Conservation (phyloP, 2,113 vertebrate species). For the Larimichthys crocea region DNA sequence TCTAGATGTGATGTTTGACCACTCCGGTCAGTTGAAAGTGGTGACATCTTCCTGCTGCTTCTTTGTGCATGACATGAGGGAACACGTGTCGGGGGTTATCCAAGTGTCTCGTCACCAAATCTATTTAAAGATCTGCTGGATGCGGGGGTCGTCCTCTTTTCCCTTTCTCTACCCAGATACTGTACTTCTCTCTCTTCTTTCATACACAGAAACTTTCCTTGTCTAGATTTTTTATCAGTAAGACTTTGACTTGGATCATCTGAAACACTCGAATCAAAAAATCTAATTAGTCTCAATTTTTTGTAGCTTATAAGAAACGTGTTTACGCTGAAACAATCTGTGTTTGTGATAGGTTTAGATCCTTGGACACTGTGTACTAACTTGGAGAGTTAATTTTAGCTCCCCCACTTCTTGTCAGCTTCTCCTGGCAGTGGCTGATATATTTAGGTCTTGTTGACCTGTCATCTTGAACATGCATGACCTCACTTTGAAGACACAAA, state of each 20-base stretch:
- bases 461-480: slow-evolving; percentile 22
- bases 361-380: background rate
- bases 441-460: slow-evolving; percentile 56
- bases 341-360: background rate
- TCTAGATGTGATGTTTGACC: background rate
- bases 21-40: slow-evolving; percentile 1
- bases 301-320: too few relatives aligned
- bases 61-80: slow-evolving; percentile 16
- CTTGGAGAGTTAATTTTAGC: slow-evolving; percentile 43
- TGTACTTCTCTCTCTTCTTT: slow-evolving; percentile 19
- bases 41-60: slow-evolving; percentile 42
- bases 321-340: too few relatives aligned
- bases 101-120: slow-evolving; percentile 42
- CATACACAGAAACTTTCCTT: background rate
- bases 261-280: background rate
- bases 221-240: background rate
- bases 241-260: background rate
- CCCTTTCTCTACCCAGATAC: slow-evolving; percentile 45
- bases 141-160: slow-evolving; percentile 39
- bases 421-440: background rate
- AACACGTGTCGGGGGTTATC: slow-evolving; percentile 33
- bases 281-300: too few relatives aligned
- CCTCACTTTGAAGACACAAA: slow-evolving; percentile 23
- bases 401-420: slow-evolving; percentile 23
- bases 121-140: slow-evolving; percentile 68